Evolutionary conservation across 2,797 vertebrate genomes (phyloP).

Genomic region (Enteromius radiatus): DNA sequence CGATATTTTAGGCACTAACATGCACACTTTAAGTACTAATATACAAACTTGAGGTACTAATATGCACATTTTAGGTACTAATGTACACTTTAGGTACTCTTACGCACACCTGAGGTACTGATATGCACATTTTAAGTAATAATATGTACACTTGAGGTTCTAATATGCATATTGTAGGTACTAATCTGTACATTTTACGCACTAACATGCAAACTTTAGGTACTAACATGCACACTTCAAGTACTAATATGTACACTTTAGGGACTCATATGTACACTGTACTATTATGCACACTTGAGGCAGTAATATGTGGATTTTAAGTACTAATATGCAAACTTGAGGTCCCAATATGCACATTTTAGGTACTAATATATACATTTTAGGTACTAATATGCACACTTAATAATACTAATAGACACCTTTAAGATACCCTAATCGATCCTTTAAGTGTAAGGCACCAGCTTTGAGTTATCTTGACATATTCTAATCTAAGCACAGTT

Average conservation of each 20-base stretch:
- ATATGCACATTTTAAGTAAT: neutral
- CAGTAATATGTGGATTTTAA: no score
- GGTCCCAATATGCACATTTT: no score
- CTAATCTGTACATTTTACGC: neutral
- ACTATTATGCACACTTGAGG: neutral
- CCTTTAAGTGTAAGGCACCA: neutral
- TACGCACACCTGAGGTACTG: neutral
- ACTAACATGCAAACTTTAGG: neutral
- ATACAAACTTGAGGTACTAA: neutral
- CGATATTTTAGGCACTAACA: neutral
- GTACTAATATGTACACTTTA: neutral
- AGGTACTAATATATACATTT: neutral
- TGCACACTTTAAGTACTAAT: neutral
- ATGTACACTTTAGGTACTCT: neutral
- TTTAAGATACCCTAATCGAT: neutral
- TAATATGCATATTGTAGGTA: neutral
- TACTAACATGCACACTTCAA: no score
- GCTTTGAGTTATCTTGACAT: neutral
- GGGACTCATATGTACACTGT: fast-evolving
- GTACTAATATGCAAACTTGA: neutral
- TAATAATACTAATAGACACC: neutral
- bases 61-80: neutral
- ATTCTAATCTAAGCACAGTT: neutral
- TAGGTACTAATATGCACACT: neutral
- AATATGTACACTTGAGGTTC: neutral